Conservation (phyloP, 2,888 invertebrate genomes). For the Sphaeridia pumilis region DNA sequence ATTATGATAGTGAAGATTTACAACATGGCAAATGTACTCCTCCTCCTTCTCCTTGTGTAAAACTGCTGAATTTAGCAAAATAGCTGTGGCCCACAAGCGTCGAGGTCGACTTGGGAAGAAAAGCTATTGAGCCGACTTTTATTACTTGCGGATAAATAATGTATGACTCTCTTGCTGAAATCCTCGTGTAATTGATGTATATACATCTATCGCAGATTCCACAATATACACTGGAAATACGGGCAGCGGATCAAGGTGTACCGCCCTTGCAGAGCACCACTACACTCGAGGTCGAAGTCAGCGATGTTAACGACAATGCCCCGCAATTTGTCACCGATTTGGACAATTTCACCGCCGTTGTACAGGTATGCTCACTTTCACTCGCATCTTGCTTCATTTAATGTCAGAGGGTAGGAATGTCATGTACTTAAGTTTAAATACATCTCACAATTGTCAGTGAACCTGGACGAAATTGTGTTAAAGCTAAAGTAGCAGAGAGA, state of each 20-base stretch:
- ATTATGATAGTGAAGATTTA: no score
- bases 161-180: no score
- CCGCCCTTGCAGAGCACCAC: conserved; percentile 63
- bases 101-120: no score
- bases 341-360: conserved; percentile 64
- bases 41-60: no score
- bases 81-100: no score
- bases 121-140: no score
- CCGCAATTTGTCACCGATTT: conserved; percentile 59
- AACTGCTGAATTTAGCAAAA: no score
- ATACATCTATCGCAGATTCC: conserved; percentile 42
- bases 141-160: no score
- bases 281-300: conserved; percentile 57
- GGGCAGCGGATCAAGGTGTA: conserved; percentile 68
- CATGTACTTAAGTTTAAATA: not conserved
- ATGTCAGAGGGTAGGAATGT: not conserved
- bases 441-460: not conserved
- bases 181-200: no score
- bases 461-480: not conserved
- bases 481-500: not conserved
- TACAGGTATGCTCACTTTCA: conserved; percentile 44
- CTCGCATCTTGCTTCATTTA: not conserved
- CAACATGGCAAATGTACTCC: no score
- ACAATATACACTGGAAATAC: conserved; percentile 64
- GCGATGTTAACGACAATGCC: conserved; percentile 83